phyloP scores from a whole-genome alignment of 2,797 vertebrate genomes.

The Percopsis omiscomaycus region DNA sequence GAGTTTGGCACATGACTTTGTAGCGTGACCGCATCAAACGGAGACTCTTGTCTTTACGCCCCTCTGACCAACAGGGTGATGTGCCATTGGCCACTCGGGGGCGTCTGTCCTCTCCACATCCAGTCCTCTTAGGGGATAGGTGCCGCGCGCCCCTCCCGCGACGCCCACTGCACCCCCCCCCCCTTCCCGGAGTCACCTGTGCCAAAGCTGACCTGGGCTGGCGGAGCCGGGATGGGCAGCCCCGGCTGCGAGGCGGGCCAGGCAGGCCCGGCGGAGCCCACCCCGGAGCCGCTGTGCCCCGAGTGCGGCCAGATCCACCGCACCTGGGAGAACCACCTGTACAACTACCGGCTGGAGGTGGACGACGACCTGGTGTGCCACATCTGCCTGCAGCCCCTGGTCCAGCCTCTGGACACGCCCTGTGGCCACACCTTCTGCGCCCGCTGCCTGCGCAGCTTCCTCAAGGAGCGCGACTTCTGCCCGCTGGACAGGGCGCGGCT shows the following conservation, averaged over 20 bases:
- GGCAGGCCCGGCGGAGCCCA: slow-evolving; percentile 79
- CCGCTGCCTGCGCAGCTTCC: slow-evolving; percentile 95
- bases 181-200: slow-evolving; percentile 63
- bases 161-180: slow-evolving; percentile 43
- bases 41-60: slow-evolving; percentile 59
- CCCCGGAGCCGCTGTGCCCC: slow-evolving; percentile 87
- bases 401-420: slow-evolving; percentile 95
- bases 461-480: slow-evolving; percentile 97
- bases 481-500: slow-evolving; percentile 92
- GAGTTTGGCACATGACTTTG: slow-evolving; percentile 54
- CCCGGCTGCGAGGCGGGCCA: slow-evolving; percentile 84
- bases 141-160: slow-evolving; percentile 41
- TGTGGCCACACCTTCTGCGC: slow-evolving; percentile 98
- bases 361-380: slow-evolving; percentile 98
- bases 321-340: slow-evolving; percentile 93
- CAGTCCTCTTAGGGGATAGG: slow-evolving; percentile 70
- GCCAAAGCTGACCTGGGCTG: slow-evolving; percentile 60
- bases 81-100: slow-evolving; percentile 69
- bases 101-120: slow-evolving; percentile 71
- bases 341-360: slow-evolving; percentile 96
- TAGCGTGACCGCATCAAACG: slow-evolving; percentile 50
- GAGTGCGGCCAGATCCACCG: slow-evolving; percentile 97
- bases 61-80: slow-evolving; percentile 72
- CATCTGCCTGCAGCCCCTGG: slow-evolving; percentile 97
- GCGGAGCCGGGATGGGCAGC: slow-evolving; percentile 84